phyloP scores from a whole-genome alignment of 2,797 vertebrate genomes.

The Onychomys leucogaster region DNA sequence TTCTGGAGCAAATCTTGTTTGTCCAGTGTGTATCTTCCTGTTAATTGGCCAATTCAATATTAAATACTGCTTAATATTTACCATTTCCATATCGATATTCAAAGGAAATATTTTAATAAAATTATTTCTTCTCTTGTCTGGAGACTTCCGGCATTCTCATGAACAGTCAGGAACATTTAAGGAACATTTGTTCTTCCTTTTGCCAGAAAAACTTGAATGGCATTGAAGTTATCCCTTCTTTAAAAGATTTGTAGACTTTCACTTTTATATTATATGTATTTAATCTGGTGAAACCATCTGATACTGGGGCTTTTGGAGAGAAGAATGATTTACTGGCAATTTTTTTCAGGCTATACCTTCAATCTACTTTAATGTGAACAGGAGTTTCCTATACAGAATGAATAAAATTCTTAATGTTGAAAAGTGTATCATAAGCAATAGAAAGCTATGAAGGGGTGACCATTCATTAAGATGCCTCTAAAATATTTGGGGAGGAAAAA shows the following conservation, averaged over 20 bases:
- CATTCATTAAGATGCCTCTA: neutral
- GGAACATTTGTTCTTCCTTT: neutral
- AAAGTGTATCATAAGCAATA: neutral
- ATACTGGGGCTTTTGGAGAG: neutral
- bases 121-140: neutral
- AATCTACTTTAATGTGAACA: neutral
- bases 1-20: neutral
- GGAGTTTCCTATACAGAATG: neutral
- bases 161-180: neutral
- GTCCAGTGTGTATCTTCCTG: neutral
- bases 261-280: neutral
- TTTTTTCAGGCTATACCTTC: neutral
- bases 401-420: neutral
- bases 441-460: neutral
- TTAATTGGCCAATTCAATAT: neutral
- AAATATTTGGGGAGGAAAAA: neutral
- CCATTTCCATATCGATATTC: neutral
- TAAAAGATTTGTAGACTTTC: constrained; percentile 22
- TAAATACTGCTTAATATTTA: constrained; percentile 43
- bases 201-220: neutral
- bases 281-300: constrained; percentile 6
- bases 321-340: neutral
- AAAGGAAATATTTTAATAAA: neutral
- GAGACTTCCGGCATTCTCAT: neutral
- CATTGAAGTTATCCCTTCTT: neutral